Evolutionary conservation across 2,888 invertebrate species (phyloP), one percentile per base, ranked within the genome.

Genomic region (Caenorhabditis angaria): DNA sequence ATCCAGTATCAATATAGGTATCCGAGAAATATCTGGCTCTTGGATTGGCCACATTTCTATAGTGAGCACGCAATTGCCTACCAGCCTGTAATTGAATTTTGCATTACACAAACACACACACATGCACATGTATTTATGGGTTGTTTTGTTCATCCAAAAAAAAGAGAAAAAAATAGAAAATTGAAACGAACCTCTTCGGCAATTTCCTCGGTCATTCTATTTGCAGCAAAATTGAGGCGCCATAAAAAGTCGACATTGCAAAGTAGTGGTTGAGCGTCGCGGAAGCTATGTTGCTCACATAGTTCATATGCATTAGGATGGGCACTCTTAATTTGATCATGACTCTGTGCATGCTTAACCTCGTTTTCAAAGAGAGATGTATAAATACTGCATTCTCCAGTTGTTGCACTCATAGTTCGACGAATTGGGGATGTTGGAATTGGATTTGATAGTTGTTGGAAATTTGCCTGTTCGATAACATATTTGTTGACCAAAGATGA

Each of bases 11-110:
- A n/a, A 29, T 2, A 66, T 78, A 82, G 35, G 75, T 63, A 61
- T 84, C 80, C 27, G 77, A 76, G 78, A 86, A 86, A 59, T 86
- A 86, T 28, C 84, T 70, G 12, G 84, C 84, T 41, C 86, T 69
- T 18, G 86, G 86, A 67, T 86, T 86, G 12, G 62, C 27, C 54
- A 68, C 70, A 47, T 72, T 69, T 20, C 76, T 72, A 61, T 78
- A 78, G 70, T 74, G 69, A 25, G 62, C 53, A 10, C 76, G 77
- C 55, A 82, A 72, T 58, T 82, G 80, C 47, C 74, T 64, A 24
- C 77, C 81, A 61, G 81, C 80, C 58, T 70, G 70, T 69, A 71
- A 65, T 67, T 48, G 24, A 67, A 71, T 69, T 68, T 64, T 28
- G 5, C 20, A 25, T 58, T 28, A 10, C 41, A 41, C n/a, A n/a